phyloP scores from a whole-genome alignment of 2,113 vertebrate species.

The Peromyscus californicus region DNA sequence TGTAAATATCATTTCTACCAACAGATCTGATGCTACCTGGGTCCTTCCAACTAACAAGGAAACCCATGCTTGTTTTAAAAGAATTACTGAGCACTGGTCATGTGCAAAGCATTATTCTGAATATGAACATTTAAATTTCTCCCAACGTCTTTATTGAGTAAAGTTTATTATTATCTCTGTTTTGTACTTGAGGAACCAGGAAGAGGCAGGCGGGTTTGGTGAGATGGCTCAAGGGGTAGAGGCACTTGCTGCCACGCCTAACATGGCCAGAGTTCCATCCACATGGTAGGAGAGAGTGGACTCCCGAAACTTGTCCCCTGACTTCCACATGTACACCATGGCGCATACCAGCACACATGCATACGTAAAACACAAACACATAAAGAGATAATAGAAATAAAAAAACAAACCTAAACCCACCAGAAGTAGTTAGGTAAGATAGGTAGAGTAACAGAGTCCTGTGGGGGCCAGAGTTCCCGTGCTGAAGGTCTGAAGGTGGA shows the following conservation, averaged over 20 bases:
- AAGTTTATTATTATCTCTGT: neutral
- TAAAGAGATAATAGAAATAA: neutral
- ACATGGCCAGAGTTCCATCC: neutral
- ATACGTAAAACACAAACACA: neutral
- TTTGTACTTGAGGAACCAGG: constrained; percentile 41
- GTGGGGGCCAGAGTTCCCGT: neutral
- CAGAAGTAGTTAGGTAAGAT: neutral
- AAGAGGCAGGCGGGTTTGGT: neutral
- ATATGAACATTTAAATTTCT: constrained; percentile 43
- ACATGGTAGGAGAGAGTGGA: neutral
- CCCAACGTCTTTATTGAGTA: neutral
- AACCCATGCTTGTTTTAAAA: neutral
- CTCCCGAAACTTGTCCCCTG: neutral
- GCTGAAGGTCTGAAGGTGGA: neutral
- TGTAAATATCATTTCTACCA: neutral
- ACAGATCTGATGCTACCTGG: neutral
- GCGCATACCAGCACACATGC: neutral
- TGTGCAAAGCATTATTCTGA: constrained; percentile 24
- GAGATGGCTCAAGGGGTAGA: neutral
- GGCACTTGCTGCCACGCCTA: neutral
- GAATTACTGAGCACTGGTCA: neutral
- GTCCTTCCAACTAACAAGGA: neutral
- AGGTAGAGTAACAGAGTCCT: neutral
- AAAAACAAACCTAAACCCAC: neutral
- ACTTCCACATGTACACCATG: neutral